These are phyloP conservation scores for Cassiopea andromeda DNA, from an alignment of 30 jellyfish, hydroid and myxozoan genomes.

Conservation along the genomic window DNA sequence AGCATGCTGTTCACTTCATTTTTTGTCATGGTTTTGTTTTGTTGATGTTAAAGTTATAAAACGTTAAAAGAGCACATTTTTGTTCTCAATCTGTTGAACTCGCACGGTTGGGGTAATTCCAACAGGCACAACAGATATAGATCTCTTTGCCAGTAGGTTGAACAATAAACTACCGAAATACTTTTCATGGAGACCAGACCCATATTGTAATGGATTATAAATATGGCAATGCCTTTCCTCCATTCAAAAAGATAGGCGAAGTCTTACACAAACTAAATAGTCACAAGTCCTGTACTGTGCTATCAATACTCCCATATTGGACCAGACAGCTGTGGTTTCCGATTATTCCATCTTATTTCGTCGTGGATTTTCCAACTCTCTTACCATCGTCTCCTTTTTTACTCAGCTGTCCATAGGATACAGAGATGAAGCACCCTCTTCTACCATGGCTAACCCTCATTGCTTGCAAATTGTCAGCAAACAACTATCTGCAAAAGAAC, in stretches of 20 bases:
- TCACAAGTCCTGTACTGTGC: neutral
- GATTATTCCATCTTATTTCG: neutral
- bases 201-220: neutral
- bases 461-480: slow-evolving; percentile 54
- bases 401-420: slow-evolving; percentile 15
- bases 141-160: slow-evolving; percentile 32
- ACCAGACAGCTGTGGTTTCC: slow-evolving; percentile 65
- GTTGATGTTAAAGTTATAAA: no score
- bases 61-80: no score
- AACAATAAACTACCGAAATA: slow-evolving; percentile 15
- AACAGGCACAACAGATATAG: neutral
- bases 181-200: slow-evolving; percentile 56
- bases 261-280: neutral
- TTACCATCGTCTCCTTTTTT: neutral
- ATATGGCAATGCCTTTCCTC: slow-evolving; percentile 64
- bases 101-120: no score
- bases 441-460: slow-evolving; percentile 22
- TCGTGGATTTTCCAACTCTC: neutral
- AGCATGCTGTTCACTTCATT: no score
- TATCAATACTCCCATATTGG: slow-evolving; percentile 43
- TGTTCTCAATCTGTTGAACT: no score
- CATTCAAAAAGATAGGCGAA: slow-evolving; percentile 43
- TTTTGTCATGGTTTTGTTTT: no score
- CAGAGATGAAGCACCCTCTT: slow-evolving; percentile 33
- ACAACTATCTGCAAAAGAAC: slow-evolving; percentile 2